phyloP scores from a whole-genome alignment of 2,797 vertebrate species.

The Etheostoma perlongum region DNA sequence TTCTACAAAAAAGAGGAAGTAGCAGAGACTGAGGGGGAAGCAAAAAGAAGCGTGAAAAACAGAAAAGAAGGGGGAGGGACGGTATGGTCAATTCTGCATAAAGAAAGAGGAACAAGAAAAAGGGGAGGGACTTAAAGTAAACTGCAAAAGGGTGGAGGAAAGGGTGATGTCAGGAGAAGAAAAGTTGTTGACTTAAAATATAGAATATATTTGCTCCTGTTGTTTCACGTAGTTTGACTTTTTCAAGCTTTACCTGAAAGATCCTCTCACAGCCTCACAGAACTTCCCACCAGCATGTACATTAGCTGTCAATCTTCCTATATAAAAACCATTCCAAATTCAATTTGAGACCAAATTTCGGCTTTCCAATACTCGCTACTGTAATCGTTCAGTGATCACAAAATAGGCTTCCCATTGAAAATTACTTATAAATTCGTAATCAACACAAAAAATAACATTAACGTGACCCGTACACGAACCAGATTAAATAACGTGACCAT shows the following conservation, averaged over 20 bases:
- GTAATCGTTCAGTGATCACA: no score
- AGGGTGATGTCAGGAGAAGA: slow-evolving; percentile 13
- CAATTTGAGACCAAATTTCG: no score
- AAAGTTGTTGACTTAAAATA: background rate
- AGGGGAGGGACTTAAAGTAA: slow-evolving; percentile 37
- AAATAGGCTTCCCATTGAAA: no score
- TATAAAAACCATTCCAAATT: no score
- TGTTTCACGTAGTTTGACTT: background rate
- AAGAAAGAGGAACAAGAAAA: slow-evolving; percentile 60
- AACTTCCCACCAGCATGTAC: background rate
- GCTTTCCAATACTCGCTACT: no score
- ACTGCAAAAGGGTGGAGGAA: slow-evolving; percentile 11
- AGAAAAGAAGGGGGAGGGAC: slow-evolving; percentile 57
- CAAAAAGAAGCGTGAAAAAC: slow-evolving; percentile 53
- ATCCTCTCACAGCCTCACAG: background rate
- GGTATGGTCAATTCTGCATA: slow-evolving; percentile 32
- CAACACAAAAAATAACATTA: no score
- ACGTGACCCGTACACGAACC: no score
- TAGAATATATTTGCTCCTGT: background rate
- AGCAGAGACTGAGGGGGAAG: slow-evolving; percentile 18
- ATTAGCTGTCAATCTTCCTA: no score
- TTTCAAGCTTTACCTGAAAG: background rate
- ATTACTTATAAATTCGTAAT: no score
- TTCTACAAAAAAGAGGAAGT: slow-evolving; percentile 46
- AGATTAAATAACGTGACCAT: no score